Percentiles rank a stretch among this genome's conserved stretches.
These are phyloP conservation scores for Eublepharis macularius DNA, from an alignment of 2,113 vertebrate species.

Conservation along the genomic window DNA sequence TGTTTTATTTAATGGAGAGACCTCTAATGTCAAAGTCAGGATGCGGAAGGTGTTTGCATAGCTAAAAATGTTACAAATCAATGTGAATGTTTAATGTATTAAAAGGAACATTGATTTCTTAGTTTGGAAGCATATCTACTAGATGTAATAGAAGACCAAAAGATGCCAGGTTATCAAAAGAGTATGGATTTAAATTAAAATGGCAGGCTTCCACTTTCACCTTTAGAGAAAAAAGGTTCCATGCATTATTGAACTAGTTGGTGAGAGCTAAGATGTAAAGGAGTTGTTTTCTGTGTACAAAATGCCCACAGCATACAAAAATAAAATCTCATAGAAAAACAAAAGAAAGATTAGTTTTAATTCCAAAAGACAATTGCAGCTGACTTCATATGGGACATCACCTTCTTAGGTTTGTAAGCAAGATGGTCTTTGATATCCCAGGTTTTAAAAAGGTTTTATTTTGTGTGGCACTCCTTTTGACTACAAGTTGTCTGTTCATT, in stretches of 20 bases:
- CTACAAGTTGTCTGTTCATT: no score
- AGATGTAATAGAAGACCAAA: background rate
- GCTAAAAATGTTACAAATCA: background rate
- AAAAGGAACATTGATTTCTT: background rate
- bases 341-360: no score
- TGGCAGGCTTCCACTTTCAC: background rate
- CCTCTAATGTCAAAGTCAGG: background rate
- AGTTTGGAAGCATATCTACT: background rate
- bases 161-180: background rate
- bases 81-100: background rate
- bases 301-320: no score
- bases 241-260: background rate
- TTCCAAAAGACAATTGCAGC: no score
- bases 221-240: background rate
- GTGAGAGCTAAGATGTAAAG: background rate
- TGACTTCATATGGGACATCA: no score
- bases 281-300: no score
- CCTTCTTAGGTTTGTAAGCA: no score
- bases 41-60: background rate
- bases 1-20: background rate
- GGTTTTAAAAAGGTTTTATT: no score
- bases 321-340: no score
- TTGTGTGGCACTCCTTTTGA: no score
- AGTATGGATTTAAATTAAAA: background rate
- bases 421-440: no score